Conservation (phyloP, 2,797 vertebrate genomes). For the Urophycis tenuis region DNA sequence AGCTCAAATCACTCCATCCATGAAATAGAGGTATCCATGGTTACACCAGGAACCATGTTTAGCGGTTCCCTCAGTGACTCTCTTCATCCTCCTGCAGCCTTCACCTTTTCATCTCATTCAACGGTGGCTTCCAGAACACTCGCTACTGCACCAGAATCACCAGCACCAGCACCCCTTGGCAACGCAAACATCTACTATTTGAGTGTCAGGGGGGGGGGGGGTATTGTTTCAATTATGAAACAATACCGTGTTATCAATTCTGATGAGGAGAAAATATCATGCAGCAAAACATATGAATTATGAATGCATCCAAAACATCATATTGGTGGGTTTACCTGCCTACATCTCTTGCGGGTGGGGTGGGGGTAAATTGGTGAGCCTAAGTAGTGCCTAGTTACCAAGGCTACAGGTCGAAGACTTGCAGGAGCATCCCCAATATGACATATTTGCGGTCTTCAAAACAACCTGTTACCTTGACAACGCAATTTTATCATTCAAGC, state of each 20-base stretch:
- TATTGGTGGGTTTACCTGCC: slow-evolving; percentile 24
- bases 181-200: not conserved
- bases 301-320: slow-evolving; percentile 45
- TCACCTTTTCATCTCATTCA: slow-evolving; percentile 61
- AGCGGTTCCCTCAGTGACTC: slow-evolving; percentile 56
- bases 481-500: slow-evolving; percentile 76
- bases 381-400: slow-evolving; percentile 24
- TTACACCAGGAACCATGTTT: slow-evolving; percentile 74
- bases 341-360: slow-evolving; percentile 26
- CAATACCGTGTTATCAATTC: not conserved
- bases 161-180: slow-evolving; percentile 18
- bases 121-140: slow-evolving; percentile 51
- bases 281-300: slow-evolving; percentile 48
- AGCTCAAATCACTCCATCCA: slow-evolving; percentile 73
- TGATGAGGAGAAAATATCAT: not conserved
- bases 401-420: slow-evolving; percentile 53
- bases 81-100: slow-evolving; percentile 61
- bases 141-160: slow-evolving; percentile 34
- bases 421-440: slow-evolving; percentile 56
- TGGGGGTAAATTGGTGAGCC: slow-evolving; percentile 40
- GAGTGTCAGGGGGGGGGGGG: not conserved
- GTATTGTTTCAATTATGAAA: not conserved
- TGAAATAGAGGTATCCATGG: slow-evolving; percentile 77
- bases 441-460: slow-evolving; percentile 68
- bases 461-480: slow-evolving; percentile 81